These are phyloP conservation scores for Poecilia picta DNA, from an alignment of 2,797 vertebrate genomes.

Conservation along the genomic window DNA sequence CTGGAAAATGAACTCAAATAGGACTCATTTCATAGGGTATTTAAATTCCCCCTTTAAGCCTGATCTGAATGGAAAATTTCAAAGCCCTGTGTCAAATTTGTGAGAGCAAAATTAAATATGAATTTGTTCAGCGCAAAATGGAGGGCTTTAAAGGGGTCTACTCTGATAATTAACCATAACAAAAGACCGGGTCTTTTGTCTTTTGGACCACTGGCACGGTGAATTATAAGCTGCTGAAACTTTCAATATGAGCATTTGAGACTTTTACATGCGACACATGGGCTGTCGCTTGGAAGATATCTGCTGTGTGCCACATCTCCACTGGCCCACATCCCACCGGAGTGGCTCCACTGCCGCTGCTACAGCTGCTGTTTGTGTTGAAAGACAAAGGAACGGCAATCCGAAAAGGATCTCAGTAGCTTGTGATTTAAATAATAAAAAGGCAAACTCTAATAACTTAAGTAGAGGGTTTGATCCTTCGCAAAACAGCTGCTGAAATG, in stretches of 20 bases:
- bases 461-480: slow-evolving; percentile 48
- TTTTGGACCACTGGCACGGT: slow-evolving; percentile 69
- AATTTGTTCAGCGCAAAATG: slow-evolving; percentile 69
- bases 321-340: slow-evolving; percentile 25
- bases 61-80: slow-evolving; percentile 56
- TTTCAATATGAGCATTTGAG: slow-evolving; percentile 71
- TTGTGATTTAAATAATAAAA: slow-evolving; percentile 59
- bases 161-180: slow-evolving; percentile 73
- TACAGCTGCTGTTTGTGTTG: not conserved
- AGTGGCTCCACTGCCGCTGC: not conserved
- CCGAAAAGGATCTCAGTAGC: slow-evolving; percentile 27
- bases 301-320: slow-evolving; percentile 40
- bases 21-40: slow-evolving; percentile 51
- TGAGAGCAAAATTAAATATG: slow-evolving; percentile 68
- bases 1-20: slow-evolving; percentile 35
- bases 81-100: slow-evolving; percentile 63
- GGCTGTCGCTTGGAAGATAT: slow-evolving; percentile 56
- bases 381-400: slow-evolving; percentile 26
- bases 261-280: slow-evolving; percentile 50
- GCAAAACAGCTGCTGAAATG: slow-evolving; percentile 39
- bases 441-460: slow-evolving; percentile 54
- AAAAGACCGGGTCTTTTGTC: slow-evolving; percentile 73
- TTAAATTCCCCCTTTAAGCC: slow-evolving; percentile 65
- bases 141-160: slow-evolving; percentile 55
- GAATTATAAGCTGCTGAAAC: slow-evolving; percentile 71